Evolutionary conservation across 1,140 invertebrate species (phyloP).

Genomic region (Brachystomella parvula): DNA sequence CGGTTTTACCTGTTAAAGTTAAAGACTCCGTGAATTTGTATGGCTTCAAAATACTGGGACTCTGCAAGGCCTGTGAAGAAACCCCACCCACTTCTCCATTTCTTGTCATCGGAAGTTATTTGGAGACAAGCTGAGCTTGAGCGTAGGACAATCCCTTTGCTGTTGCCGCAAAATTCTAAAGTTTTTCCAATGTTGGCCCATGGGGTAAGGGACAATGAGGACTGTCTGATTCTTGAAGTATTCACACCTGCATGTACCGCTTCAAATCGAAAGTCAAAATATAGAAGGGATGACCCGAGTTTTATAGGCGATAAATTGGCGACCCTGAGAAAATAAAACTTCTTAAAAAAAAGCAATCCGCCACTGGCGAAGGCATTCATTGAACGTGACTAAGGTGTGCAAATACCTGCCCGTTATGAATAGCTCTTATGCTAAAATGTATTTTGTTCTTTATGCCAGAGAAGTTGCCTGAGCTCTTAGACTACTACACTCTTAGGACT

Average conservation of each 20-base stretch:
- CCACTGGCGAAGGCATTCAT: not conserved
- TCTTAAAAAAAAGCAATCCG: not conserved
- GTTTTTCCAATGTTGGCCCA: not conserved
- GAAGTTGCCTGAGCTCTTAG: not conserved
- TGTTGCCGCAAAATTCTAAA: not conserved
- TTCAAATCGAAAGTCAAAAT: not conserved
- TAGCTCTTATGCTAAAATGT: not conserved
- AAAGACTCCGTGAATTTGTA: no score
- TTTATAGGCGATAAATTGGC: not conserved
- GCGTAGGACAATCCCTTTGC: not conserved
- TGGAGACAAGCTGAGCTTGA: not conserved
- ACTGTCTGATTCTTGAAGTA: not conserved
- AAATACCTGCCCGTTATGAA: not conserved
- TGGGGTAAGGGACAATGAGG: not conserved
- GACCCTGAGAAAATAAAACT: not conserved
- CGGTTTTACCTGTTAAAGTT: no score
- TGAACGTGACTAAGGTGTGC: not conserved
- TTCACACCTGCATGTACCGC: no score
- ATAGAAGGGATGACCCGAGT: not conserved
- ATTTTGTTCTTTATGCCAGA: not conserved
- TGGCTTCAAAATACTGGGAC: no score
- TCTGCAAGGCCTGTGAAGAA: no score
- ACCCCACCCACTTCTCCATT: no score
- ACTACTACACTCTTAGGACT: not conserved
- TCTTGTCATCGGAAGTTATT: no score